Base-by-base conservation (phyloP, 2,888 invertebrate species). In the Cistogaster globosa region DNA sequence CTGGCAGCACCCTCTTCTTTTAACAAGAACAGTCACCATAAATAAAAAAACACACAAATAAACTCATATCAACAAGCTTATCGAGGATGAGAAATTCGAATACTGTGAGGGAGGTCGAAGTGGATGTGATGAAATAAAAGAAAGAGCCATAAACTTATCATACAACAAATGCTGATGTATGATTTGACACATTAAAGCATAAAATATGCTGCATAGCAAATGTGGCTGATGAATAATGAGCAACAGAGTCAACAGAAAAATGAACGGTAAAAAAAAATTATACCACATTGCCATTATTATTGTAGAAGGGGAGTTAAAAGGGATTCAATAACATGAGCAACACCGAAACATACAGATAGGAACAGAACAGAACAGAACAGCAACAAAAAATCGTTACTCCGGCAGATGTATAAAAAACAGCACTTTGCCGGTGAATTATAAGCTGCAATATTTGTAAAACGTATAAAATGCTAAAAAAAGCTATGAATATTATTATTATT, bases 151-250 rank as follows among this genome's bases (percentile, higher is more conserved):
- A 67, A 42, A 65, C 71, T 12, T 51, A 62, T 38, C 74, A 69
- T 32, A 20, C 85, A 85, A 83, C 88, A 90, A 90, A 90, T 90
- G 90, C 90, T 90, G 90, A 90, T 87, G 89, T 89, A 89, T 88
- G 89, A 90, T 90, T 90, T 90, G 89, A 89, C 90, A 90, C 90
- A 90, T 89, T 90, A 90, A 90, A 90, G 89, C 89, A 90, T 90
- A 90, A 90, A 84, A 86, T 86, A 83, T 84, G 84, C 77, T 79
- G 84, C 83, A 84, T 77, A 75, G 85, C 86, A 85, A 86, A 84
- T 83, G 86, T 84, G 86, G 84, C 86, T 86, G 83, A 83, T 86
- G 86, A 86, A 86, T 86, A 86, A 86, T 86, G 86, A 87, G 85
- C 81, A 76, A 80, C 76, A 81, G 72, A 71, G 60, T 65, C 60